Evolutionary conservation across 2,888 invertebrate genomes (phyloP).

Genomic region (Caenorhabditis angaria): DNA sequence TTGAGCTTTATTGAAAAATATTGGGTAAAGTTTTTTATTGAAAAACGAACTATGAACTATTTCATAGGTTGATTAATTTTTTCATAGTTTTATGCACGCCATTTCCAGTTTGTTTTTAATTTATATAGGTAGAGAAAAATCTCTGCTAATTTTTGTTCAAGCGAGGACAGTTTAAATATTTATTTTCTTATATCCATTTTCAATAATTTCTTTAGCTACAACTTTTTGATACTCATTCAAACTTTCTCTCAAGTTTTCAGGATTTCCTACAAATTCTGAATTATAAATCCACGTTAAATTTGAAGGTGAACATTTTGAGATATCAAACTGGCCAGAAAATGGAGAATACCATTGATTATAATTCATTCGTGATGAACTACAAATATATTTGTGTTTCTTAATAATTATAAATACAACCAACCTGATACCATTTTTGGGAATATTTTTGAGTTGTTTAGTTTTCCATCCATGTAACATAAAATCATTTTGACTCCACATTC

Average conservation of each 20-base stretch:
- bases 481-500: slow-evolving; percentile 43
- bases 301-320: slow-evolving; percentile 28
- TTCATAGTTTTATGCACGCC: no score
- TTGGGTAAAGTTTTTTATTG: no score
- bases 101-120: no score
- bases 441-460: slow-evolving; percentile 17
- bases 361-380: slow-evolving; percentile 23
- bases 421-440: slow-evolving; percentile 6
- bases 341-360: slow-evolving; percentile 35
- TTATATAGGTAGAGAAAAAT: no score
- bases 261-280: slow-evolving; percentile 15
- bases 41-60: no score
- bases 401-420: background rate
- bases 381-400: background rate
- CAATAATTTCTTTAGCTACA: no score
- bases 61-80: no score
- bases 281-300: slow-evolving; percentile 31
- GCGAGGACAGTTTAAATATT: no score
- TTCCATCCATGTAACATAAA: slow-evolving; percentile 55
- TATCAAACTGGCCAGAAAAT: slow-evolving; percentile 21
- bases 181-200: no score
- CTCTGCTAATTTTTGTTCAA: no score
- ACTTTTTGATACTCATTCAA: background rate
- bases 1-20: no score
- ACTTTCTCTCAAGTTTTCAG: slow-evolving; percentile 2